These are phyloP conservation scores for Cataglyphis hispanica DNA, from an alignment of 1,140 invertebrate species.

Conservation along the genomic window DNA sequence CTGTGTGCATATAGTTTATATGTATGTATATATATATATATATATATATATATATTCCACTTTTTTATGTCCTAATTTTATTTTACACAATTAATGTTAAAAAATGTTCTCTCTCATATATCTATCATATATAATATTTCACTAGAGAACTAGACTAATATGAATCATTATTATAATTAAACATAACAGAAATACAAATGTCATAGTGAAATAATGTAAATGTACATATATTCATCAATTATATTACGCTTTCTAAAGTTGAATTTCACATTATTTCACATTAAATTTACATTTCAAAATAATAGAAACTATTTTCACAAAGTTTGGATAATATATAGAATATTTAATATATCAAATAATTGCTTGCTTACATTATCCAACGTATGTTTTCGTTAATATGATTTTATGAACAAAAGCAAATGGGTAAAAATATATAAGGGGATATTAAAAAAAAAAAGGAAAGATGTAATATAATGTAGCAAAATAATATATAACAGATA, in stretches of 20 bases:
- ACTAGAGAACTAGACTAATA: constrained; percentile 6
- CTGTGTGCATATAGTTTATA: neutral
- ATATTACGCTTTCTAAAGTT: constrained; percentile 7
- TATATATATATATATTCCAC: too few species aligned
- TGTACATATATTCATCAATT: constrained; percentile 17
- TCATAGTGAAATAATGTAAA: constrained; percentile 26
- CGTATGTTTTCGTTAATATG: neutral
- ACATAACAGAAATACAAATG: constrained; percentile 37
- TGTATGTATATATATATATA: neutral
- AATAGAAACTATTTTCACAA: constrained; percentile 16
- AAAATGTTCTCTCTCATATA: constrained; percentile 9
- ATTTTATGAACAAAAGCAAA: constrained; percentile 33
- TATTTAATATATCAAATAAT: constrained; percentile 41
- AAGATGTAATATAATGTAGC: neutral
- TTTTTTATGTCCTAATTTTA: neutral
- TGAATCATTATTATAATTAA: constrained; percentile 31
- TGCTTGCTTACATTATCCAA: constrained; percentile 3
- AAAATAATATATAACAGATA: constrained; percentile 32
- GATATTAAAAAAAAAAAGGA: constrained; percentile 12
- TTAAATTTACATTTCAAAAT: constrained; percentile 40
- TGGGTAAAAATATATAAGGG: neutral
- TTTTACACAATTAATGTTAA: constrained; percentile 14
- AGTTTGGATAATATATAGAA: constrained; percentile 1
- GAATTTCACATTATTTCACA: constrained; percentile 38
- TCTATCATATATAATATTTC: constrained; percentile 24